Percentiles rank a stretch among this genome's conserved stretches.
These are phyloP conservation scores for Telmatherina bonti DNA, from an alignment of 2,797 vertebrate genomes.

Conservation along the genomic window DNA sequence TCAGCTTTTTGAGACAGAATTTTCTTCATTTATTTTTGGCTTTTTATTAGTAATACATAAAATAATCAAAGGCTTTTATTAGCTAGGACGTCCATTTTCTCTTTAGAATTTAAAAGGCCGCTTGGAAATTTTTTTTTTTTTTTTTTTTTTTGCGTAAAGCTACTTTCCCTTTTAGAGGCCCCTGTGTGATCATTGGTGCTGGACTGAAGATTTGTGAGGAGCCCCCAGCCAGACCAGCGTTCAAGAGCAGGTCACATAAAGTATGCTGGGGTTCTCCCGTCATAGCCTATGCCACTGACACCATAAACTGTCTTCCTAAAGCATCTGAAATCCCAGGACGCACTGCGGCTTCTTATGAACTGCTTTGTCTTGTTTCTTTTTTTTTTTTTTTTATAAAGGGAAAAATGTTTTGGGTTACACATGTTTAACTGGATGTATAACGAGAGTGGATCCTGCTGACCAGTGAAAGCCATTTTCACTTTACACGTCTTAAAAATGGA, in stretches of 20 bases:
- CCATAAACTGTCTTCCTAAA: constrained; percentile 66
- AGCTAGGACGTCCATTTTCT: constrained; percentile 31
- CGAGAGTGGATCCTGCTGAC: constrained; percentile 53
- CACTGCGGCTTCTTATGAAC: constrained; percentile 29
- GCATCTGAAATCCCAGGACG: constrained; percentile 39
- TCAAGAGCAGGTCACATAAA: constrained; percentile 67
- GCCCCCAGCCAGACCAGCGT: constrained; percentile 55
- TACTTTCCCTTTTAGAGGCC: constrained; percentile 71
- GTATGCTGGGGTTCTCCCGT: constrained; percentile 59
- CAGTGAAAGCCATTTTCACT: constrained; percentile 64
- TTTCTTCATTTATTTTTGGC: constrained; percentile 6
- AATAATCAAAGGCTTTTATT: constrained; percentile 74
- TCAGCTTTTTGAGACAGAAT: constrained; percentile 30
- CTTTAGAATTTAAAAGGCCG: constrained; percentile 49
- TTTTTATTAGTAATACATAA: constrained; percentile 50
- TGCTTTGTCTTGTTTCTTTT: constrained; percentile 2
- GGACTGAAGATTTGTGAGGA: constrained; percentile 78
- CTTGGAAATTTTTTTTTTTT: constrained; percentile 71
- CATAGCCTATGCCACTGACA: constrained; percentile 57
- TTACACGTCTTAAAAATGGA: constrained; percentile 38
- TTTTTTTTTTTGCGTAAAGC: constrained; percentile 74
- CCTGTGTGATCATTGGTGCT: constrained; percentile 73
- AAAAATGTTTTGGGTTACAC: constrained; percentile 33
- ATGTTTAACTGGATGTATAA: constrained; percentile 62
- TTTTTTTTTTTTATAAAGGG: not conserved